Evolutionary conservation across 2,113 vertebrate species (phyloP).

Genomic region (Phylloscopus whistleri): DNA sequence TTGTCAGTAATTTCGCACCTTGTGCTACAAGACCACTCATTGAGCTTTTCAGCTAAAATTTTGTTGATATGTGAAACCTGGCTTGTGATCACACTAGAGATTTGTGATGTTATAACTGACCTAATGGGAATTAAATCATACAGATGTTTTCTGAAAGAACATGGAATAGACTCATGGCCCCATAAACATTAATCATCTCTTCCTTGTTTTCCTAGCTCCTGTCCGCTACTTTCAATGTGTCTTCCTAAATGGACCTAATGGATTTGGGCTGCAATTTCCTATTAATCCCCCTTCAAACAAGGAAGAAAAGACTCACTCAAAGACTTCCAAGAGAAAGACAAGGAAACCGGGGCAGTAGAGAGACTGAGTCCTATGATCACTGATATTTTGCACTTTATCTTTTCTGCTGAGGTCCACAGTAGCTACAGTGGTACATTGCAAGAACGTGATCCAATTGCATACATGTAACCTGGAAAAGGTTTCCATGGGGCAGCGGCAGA

Average conservation of each 20-base stretch:
- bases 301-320: conserved; percentile 55
- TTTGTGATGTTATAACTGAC: neutral
- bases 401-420: conserved; percentile 42
- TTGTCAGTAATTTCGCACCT: neutral
- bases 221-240: conserved; percentile 80
- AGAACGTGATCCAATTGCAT: conserved; percentile 1
- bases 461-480: neutral
- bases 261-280: conserved; percentile 75
- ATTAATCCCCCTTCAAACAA: conserved; percentile 56
- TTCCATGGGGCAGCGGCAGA: conserved; percentile 14
- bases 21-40: neutral
- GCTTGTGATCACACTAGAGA: neutral
- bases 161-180: neutral
- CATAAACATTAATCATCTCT: conserved; percentile 2
- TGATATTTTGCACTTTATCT: conserved; percentile 49
- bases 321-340: conserved; percentile 65
- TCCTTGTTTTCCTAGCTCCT: conserved; percentile 64
- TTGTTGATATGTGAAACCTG: neutral
- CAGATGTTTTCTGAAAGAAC: neutral
- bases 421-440: conserved; percentile 12
- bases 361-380: neutral
- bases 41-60: neutral
- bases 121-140: neutral
- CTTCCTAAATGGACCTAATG: conserved; percentile 76
- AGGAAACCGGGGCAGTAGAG: conserved; percentile 66